A percentile compares a stretch with the other conserved stretches of the same genome.
These are phyloP conservation scores for Habrosyne pyritoides DNA, from an alignment of 2,888 invertebrate species.

Conservation along the genomic window DNA sequence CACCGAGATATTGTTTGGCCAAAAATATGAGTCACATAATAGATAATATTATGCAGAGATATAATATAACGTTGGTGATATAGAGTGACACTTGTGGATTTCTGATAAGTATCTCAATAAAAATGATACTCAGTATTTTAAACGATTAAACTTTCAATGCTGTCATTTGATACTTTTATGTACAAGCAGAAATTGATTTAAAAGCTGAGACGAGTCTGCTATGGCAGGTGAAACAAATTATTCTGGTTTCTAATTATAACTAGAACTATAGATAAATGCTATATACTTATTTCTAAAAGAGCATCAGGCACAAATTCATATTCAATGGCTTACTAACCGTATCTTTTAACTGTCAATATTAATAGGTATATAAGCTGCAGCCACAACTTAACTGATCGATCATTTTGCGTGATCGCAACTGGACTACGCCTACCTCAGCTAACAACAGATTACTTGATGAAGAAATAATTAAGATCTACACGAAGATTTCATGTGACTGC, in stretches of 20 bases:
- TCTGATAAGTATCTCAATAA: not conserved
- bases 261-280: too few relatives aligned
- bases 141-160: too few relatives aligned
- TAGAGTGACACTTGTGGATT: not conserved
- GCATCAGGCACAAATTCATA: too few relatives aligned
- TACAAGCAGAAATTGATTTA: too few relatives aligned
- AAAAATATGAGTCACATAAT: conserved; percentile 43
- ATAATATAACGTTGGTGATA: conserved; percentile 20
- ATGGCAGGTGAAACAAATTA: too few relatives aligned
- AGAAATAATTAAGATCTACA: not conserved
- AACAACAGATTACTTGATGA: not conserved
- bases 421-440: not conserved
- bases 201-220: too few relatives aligned
- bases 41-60: conserved; percentile 17
- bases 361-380: not conserved
- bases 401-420: not conserved
- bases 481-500: not conserved
- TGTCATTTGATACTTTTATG: too few relatives aligned
- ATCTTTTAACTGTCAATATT: not conserved
- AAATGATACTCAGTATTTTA: not conserved
- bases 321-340: not conserved
- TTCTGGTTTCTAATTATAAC: too few relatives aligned
- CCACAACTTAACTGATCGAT: not conserved
- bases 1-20: conserved; percentile 45
- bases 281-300: too few relatives aligned